Evolutionary conservation across 2,797 vertebrate species (phyloP), one percentile per base, ranked within the genome.

Genomic region (Pseudomugil gertrudae): DNA sequence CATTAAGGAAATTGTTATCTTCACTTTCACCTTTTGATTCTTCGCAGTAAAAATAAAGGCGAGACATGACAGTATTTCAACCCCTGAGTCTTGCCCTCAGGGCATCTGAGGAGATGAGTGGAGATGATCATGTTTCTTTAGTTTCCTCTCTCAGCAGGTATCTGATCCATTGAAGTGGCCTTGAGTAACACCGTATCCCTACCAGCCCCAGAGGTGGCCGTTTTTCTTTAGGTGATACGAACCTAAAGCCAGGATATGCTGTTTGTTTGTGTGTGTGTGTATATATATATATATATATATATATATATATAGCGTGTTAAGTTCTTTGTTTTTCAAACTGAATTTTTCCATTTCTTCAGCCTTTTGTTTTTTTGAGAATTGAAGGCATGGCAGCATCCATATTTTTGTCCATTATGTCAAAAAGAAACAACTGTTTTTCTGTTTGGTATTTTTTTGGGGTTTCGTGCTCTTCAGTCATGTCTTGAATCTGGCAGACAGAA

Each of bases 21-120:
- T 63, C 27, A 26, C 65, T 66, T 63, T 83, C 52, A 78, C 33
- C 35, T 50, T 27, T 69, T 60, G 57, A 48, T 67, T 58, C 40
- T 59, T 56, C 60, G 65, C 21, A 7, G 63, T 9, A 61, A 67
- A 71, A 51, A 52, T 56, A 47, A 71, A 78, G 84, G 76, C 82
- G 73, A 78, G 84, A 78, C 83, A 78, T 64, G 54, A 65, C 75
- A 80, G 59, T 84, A 76, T 76, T 79, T 87, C 77, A 80, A 67
- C 53, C 59, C 5, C 2, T 30, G 68, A 66, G 62, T 74, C 68
- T 65, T 27, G 23, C 66, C 63, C 43, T 80, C 24, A 0, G 63
- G 74, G 69, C 64, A 74, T 63, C 78, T 63, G 65, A 67, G 68
- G 75, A 88, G 65, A 63, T 60, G 73, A 56, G 63, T 69, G 14